phyloP scores from a whole-genome alignment of 2,888 invertebrate genomes.

The Archips crataeganus region DNA sequence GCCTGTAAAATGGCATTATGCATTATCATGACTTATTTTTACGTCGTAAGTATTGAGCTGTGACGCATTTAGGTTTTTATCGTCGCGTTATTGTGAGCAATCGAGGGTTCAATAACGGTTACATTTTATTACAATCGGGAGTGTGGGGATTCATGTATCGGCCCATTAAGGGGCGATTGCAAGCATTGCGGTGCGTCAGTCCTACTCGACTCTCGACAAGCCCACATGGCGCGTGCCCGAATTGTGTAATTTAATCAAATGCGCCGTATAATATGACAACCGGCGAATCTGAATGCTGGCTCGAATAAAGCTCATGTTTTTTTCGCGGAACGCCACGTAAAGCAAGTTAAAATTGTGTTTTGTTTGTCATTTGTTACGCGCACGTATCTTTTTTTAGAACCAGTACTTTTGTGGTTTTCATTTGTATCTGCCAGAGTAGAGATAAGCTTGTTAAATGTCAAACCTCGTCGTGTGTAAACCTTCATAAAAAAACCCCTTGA shows the following conservation, averaged over 20 bases:
- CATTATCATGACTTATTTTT: constrained; percentile 71
- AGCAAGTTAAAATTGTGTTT: constrained; percentile 3
- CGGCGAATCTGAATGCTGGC: constrained; percentile 41
- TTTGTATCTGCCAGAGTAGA: constrained; percentile 7
- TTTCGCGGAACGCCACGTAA: constrained; percentile 20
- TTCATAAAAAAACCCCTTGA: too few relatives aligned
- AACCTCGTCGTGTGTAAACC: background rate
- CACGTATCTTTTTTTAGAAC: background rate
- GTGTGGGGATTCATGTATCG: constrained; percentile 12
- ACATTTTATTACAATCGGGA: constrained; percentile 33
- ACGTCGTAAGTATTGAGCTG: constrained; percentile 54
- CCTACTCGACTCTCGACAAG: constrained; percentile 53
- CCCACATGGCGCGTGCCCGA: constrained; percentile 52
- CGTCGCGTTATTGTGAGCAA: constrained; percentile 25
- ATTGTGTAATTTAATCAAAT: constrained; percentile 55
- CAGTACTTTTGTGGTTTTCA: background rate
- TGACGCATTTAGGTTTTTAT: constrained; percentile 52
- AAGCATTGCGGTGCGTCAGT: constrained; percentile 48
- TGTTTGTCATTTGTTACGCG: constrained; percentile 16
- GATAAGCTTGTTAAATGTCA: background rate
- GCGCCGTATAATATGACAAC: constrained; percentile 39
- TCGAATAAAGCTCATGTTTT: constrained; percentile 16
- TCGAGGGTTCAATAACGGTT: constrained; percentile 10
- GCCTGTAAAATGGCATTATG: constrained; percentile 70
- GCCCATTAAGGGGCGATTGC: constrained; percentile 43